Base-by-base conservation (phyloP, 2,113 vertebrate genomes). In the Spea multiplicata region DNA sequence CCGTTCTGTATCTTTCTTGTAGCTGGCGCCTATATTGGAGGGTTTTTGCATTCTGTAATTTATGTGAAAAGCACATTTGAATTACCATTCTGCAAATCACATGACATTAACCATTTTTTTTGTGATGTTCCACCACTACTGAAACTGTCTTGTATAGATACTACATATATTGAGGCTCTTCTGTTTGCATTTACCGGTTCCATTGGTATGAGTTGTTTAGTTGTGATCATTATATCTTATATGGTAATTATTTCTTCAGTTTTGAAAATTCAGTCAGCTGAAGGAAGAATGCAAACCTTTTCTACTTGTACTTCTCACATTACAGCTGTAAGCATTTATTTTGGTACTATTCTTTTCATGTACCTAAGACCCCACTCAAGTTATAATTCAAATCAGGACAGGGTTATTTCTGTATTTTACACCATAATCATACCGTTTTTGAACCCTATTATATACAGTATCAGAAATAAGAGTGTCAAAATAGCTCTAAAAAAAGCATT, bases 291-390 rank as follows among this genome's bases (percentile, higher is more conserved):
- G 66, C 85, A 84, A 53, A 75, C 72, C 9, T 82, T 86, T 70
- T 79, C 77, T 0, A 87, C 82, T 0, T 83, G 83, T 52, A 82
- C 73, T 0, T 79, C 83, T 6, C 84, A 87, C 55, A 67, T 84
- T n/a, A 72, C 80, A 12, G 82, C 86, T n/a, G 83, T 87, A 13
- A 84, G 49, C 13, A 13, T 85, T 3, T 84, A 80, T 66, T 81
- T 71, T 66, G 73, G 80, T 5, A 75, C 80, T 1, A 16, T 71
- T 2, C 55, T 81, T 12, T 53, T 55, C 14, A 75, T 50, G 12
- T 81, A 81, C 48, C 59, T 66, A 8, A 8, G n/a, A 17, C 66
- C 73, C 53, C 30, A 30, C 12, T 71, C 3, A 7, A n/a, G 44
- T 9, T 50, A 44, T 48, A 48, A 16, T 5, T 8, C 9, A n/a